These are phyloP conservation scores for Ptilorrhoa leucosticta DNA, from an alignment of 2,113 vertebrate genomes.

Conservation along the genomic window DNA sequence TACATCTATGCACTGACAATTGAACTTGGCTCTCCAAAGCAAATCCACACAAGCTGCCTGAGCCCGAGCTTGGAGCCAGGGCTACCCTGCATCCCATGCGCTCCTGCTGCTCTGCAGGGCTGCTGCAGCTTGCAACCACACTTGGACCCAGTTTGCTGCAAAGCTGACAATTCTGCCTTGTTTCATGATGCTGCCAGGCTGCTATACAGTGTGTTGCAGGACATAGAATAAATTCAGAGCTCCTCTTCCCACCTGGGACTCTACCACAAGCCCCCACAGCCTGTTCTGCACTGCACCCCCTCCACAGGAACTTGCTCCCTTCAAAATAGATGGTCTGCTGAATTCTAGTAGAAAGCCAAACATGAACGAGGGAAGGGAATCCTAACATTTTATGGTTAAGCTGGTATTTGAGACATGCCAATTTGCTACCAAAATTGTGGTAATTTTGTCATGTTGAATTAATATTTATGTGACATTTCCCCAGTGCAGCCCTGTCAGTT, in stretches of 20 bases:
- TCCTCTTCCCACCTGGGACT: not conserved
- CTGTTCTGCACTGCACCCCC: not conserved
- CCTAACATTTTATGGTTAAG: not conserved
- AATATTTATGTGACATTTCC: not conserved
- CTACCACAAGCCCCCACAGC: not conserved
- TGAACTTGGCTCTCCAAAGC: not conserved
- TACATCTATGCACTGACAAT: not conserved
- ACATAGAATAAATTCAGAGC: not conserved
- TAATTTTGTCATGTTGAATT: not conserved
- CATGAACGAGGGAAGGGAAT: not conserved
- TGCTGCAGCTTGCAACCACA: fast-evolving
- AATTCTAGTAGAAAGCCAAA: not conserved
- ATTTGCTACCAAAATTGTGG: not conserved
- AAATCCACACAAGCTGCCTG: not conserved
- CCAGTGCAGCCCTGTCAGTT: not conserved
- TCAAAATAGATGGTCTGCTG: not conserved
- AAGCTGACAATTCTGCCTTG: not conserved
- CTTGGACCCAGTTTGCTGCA: not conserved
- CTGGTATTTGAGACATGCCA: not conserved
- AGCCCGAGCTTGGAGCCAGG: fast-evolving
- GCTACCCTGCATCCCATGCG: fast-evolving
- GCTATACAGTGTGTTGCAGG: not conserved
- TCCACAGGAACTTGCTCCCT: not conserved
- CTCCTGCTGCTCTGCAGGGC: not conserved
- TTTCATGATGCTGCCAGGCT: not conserved